phyloP scores from a whole-genome alignment of 2,888 invertebrate species.

The Athetis lepigone region DNA sequence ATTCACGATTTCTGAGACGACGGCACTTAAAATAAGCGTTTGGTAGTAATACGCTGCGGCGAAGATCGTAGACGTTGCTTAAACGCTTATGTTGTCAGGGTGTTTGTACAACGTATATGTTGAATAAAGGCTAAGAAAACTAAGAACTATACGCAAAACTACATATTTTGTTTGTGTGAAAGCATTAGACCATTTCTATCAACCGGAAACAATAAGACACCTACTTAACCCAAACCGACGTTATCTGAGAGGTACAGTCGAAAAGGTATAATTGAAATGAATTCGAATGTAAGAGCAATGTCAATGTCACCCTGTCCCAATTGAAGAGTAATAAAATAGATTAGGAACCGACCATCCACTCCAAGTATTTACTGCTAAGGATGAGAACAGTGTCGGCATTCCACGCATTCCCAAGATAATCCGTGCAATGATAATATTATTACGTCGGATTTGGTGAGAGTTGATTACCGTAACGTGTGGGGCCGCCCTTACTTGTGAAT shows the following conservation, averaged over 20 bases:
- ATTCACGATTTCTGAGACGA: too few relatives aligned
- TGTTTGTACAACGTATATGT: not conserved
- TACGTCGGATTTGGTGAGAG: conserved; percentile 47
- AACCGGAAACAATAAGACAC: not conserved
- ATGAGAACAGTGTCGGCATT: conserved; percentile 38
- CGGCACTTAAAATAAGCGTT: too few relatives aligned
- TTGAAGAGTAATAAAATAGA: conserved; percentile 48
- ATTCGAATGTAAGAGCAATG: conserved; percentile 29
- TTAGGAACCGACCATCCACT: conserved; percentile 36
- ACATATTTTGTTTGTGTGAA: not conserved
- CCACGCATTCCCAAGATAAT: conserved; percentile 56
- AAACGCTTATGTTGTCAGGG: too few relatives aligned
- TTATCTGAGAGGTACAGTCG: conserved; percentile 23
- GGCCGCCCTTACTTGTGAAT: conserved; percentile 48
- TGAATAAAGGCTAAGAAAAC: too few relatives aligned
- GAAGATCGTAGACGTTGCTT: not conserved
- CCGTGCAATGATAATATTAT: conserved; percentile 59
- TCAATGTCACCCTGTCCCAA: conserved; percentile 11
- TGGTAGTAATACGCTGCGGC: too few relatives aligned
- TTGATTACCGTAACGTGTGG: conserved; percentile 58
- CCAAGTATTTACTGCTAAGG: conserved; percentile 49
- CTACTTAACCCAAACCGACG: not conserved
- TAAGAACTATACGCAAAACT: not conserved
- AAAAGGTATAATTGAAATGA: conserved; percentile 17
- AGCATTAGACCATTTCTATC: not conserved